Conservation (phyloP, 2,113 vertebrate genomes). For the Sylvia atricapilla region DNA sequence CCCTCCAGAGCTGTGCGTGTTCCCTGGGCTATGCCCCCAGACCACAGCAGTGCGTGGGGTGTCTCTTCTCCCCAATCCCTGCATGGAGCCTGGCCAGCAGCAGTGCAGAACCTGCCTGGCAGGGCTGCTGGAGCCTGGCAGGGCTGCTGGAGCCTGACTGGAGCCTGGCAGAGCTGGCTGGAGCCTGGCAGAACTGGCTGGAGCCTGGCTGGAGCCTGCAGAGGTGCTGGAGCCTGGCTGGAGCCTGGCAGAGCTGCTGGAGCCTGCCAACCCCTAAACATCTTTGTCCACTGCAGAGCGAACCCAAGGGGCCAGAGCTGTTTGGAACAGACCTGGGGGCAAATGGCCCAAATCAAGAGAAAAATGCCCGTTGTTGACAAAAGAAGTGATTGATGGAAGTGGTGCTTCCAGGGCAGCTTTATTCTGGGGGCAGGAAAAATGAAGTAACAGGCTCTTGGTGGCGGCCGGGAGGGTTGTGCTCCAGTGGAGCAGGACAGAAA, state of each 20-base stretch:
- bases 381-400: background rate
- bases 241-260: too few relatives aligned
- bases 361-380: background rate
- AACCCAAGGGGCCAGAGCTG: background rate
- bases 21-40: background rate
- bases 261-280: background rate
- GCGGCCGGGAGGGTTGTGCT: conserved; percentile 13
- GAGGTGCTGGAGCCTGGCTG: too few relatives aligned
- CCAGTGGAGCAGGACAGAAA: background rate
- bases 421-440: background rate
- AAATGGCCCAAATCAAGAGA: background rate
- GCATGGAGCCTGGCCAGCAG: background rate
- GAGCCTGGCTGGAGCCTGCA: too few relatives aligned
- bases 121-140: background rate
- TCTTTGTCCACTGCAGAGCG: background rate
- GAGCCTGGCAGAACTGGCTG: too few relatives aligned
- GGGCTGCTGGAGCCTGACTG: too few relatives aligned
- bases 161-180: too few relatives aligned
- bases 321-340: background rate
- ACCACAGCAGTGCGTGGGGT: accelerated
- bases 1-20: background rate
- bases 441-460: background rate
- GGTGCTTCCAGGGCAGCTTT: background rate
- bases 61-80: background rate
- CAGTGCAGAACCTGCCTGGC: background rate